Base-by-base conservation (phyloP, 1,140 invertebrate genomes). In the Zeugodacus cucurbitae region DNA sequence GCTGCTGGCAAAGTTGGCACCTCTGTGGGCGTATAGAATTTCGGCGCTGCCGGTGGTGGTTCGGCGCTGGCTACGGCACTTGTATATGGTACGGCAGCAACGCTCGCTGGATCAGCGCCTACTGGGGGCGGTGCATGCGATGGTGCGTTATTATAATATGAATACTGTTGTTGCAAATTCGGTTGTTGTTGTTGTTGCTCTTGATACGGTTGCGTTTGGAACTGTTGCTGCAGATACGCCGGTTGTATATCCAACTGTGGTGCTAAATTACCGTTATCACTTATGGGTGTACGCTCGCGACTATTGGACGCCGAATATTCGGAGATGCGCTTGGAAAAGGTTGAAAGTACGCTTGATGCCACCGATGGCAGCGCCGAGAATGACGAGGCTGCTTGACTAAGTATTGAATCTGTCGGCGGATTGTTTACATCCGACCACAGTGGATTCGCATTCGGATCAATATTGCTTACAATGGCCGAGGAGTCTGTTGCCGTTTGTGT, bases 321-420 rank as follows among this genome's bases (percentile, higher is more conserved):
- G 26, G 87, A 89, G 86, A 93, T 91, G 29, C 95, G 94, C 87
- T 94, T 95, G 0, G 95, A 95, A 89, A 95, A 95, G 6, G 95
- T 95, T 5, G 94, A 95, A 87, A 95, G 95, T 0, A 95, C 95
- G 37, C 94, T 95, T 48, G 94, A 95, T 0, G 95, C 95, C 8
- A 95, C 94, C 88, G 95, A 94, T 4, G 95, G 95, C 58, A 95
- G 78, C 34, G 95, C 95, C 0, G 94, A 95, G 87, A 95, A 95
- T 64, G 95, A 95, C 89, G 95, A 95, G 0, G 95, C 93, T 1
- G 95, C 95, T 62, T 95, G 91, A 89, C 94, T 91, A 1, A 92
- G 88, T 87, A 91, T 94, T 0, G 94, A 94, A 89, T 94, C 94
- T 29, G 89, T 87, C 1, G 82, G 87, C 26, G 85, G 86, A 10